phyloP scores from a whole-genome alignment of 2,888 invertebrate genomes.

The Aphelenchoides bicaudatus region DNA sequence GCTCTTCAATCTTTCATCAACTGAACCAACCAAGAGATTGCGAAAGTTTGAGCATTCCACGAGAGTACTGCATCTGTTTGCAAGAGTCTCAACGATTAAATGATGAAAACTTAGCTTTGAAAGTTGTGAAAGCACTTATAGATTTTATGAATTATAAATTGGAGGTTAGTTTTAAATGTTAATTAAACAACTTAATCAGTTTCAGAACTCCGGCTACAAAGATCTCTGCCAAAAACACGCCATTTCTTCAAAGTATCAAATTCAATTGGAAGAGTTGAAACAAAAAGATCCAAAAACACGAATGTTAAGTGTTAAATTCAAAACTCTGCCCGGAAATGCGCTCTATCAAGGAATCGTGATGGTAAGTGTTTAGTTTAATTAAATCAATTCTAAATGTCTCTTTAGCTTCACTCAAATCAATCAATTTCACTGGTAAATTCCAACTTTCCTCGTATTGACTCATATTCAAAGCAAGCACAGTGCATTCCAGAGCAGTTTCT shows the following conservation, averaged over 20 bases:
- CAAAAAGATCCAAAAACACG: neutral
- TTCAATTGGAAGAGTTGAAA: neutral
- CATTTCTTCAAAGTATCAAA: slow-evolving; percentile 17
- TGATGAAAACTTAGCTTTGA: neutral
- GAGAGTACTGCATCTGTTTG: slow-evolving; percentile 21
- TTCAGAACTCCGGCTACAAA: too few relatives aligned
- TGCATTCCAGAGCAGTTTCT: slow-evolving; percentile 8
- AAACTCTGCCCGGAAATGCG: slow-evolving; percentile 17
- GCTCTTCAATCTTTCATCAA: slow-evolving; percentile 12
- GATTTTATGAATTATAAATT: too few relatives aligned
- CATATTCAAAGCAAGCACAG: slow-evolving; percentile 18
- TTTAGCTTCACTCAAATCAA: slow-evolving; percentile 3
- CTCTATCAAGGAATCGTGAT: slow-evolving; percentile 13
- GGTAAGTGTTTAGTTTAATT: neutral
- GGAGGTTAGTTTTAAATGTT: too few relatives aligned
- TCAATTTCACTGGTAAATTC: neutral
- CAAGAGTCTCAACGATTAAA: neutral
- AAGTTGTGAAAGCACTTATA: too few relatives aligned
- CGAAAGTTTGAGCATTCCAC: slow-evolving; percentile 23
- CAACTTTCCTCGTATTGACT: slow-evolving; percentile 16
- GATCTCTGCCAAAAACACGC: slow-evolving; percentile 10
- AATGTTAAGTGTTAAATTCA: slow-evolving; percentile 10
- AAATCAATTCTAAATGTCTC: neutral
- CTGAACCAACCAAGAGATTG: slow-evolving; percentile 25
- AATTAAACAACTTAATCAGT: too few relatives aligned